These are phyloP conservation scores for Parauchenoglanis punctatus DNA, from an alignment of 2,797 vertebrate genomes.

Conservation along the genomic window DNA sequence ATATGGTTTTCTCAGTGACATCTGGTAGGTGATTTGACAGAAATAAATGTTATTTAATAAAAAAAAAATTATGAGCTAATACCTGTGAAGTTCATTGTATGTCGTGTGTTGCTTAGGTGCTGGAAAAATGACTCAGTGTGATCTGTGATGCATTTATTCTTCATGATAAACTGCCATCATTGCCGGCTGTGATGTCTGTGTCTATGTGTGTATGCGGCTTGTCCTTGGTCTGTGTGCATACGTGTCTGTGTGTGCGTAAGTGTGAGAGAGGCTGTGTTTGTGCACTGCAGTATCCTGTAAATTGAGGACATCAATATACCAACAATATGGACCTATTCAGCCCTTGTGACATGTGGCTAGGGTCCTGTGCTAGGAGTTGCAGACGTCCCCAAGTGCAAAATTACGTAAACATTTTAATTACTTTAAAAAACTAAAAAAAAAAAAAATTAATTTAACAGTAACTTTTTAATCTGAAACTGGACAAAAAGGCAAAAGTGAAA, in stretches of 20 bases:
- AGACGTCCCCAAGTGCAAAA: not conserved
- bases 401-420: not conserved
- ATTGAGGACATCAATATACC: constrained; percentile 32
- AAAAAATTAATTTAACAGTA: not conserved
- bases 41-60: not conserved
- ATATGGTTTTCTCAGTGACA: not conserved
- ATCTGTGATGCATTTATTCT: constrained; percentile 6
- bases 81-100: not conserved
- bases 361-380: not conserved
- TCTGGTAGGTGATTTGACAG: not conserved
- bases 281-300: constrained; percentile 38
- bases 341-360: not conserved
- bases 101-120: not conserved
- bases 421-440: not conserved
- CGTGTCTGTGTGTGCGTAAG: constrained; percentile 44
- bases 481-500: not conserved
- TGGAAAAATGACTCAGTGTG: constrained; percentile 10
- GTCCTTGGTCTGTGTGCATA: constrained; percentile 58
- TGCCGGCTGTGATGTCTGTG: constrained; percentile 43
- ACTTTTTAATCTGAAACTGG: not conserved
- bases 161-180: constrained; percentile 18
- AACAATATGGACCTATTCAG: constrained; percentile 22
- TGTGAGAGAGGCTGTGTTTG: constrained; percentile 57
- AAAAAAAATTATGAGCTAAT: not conserved
- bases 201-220: constrained; percentile 58